Evolutionary conservation across 2,113 vertebrate species (phyloP), one percentile per base, ranked within the genome.

Genomic region (Epinephelus moara): DNA sequence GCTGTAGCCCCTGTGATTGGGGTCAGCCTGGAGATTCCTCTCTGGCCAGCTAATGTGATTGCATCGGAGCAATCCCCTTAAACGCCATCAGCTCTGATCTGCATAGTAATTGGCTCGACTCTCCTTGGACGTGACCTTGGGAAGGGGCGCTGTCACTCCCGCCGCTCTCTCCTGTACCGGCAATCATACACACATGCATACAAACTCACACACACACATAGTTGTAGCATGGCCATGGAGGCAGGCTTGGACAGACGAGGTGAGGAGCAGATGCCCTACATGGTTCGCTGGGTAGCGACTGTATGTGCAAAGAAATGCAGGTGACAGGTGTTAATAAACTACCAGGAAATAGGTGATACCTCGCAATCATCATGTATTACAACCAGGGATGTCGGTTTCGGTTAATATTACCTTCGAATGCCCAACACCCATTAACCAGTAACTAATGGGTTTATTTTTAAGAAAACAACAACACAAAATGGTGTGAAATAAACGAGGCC

Each of bases 41-140:
- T 96, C 96, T 96, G 96, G 95, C 97, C 96, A 94, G 96, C 95
- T 98, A 97, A 98, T 97, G 96, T 97, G 97, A 98, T 97, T 98
- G 97, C 96, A 97, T 97, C 95, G 94, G 96, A 97, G 97, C 97
- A 98, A 98, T 97, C 97, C 97, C 96, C 97, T 97, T 98, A 97
- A 98, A 98, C 97, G 96, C 96, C 94, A 94, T 92, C 95, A 95
- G 95, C 95, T 97, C 96, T 97, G 97, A 98, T 98, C 97, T 99
- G 98, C 98, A 98, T 98, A 97, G 97, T 98, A 98, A 98, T 97
- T 97, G 96, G 96, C 96, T 97, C 91, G 81, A 91, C 92, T 96
- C 96, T 97, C 97, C 97, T 99, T 97, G 96, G 92, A 92, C 91
- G 88, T 98, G 97, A 97, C 97, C 97, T 98, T 97, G 95, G 92